Percentiles rank a stretch among this genome's conserved stretches.
These are phyloP conservation scores for Lutra lutra DNA, from an alignment of 2,797 vertebrate species.

Conservation along the genomic window DNA sequence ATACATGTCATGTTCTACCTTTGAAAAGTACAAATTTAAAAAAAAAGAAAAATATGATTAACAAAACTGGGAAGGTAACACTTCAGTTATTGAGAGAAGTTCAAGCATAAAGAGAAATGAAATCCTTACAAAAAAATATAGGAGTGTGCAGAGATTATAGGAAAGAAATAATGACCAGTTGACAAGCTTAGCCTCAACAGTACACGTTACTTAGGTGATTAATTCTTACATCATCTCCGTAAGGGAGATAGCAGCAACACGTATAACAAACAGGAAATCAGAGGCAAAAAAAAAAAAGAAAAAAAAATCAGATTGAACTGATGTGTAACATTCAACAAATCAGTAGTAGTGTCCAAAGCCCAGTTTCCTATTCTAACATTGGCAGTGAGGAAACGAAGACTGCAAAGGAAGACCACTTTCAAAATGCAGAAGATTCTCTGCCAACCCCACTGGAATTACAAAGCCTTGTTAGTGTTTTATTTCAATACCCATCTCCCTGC, in stretches of 20 bases:
- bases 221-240: background rate
- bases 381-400: background rate
- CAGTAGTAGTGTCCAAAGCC: background rate
- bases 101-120: background rate
- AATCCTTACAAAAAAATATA: background rate
- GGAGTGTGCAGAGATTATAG: background rate
- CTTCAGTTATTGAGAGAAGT: background rate
- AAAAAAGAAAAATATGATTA: background rate
- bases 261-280: background rate
- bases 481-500: background rate
- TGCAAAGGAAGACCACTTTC: background rate
- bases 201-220: background rate
- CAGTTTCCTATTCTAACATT: background rate
- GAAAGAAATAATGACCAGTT: background rate
- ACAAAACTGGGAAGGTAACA: background rate
- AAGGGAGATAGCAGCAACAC: background rate
- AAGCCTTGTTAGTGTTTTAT: background rate
- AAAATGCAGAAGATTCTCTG: background rate
- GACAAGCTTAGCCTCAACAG: background rate
- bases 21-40: background rate
- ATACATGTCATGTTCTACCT: background rate
- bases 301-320: background rate
- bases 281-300: background rate
- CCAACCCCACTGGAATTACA: background rate
- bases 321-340: background rate